These are phyloP conservation scores for Athene cunicularia DNA, from an alignment of 2,113 vertebrate genomes.

Conservation along the genomic window DNA sequence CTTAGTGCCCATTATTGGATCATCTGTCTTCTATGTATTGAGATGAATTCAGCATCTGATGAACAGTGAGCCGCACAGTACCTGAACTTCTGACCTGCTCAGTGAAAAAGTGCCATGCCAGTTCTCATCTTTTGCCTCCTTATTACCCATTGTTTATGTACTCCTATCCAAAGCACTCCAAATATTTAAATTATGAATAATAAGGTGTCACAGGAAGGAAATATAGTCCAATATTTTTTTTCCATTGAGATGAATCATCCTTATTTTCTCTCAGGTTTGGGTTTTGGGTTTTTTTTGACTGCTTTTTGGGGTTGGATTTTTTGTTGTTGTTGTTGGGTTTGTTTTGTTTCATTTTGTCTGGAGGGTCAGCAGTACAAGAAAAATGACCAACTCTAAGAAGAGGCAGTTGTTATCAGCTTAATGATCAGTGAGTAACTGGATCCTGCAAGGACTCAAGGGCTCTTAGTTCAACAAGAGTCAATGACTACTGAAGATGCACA, in stretches of 20 bases:
- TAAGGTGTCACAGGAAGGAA: constrained; percentile 11
- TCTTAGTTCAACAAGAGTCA: background rate
- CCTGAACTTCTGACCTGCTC: background rate
- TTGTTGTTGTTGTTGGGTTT: background rate
- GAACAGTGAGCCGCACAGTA: background rate
- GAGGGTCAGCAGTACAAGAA: background rate
- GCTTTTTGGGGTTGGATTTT: background rate
- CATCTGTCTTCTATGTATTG: background rate
- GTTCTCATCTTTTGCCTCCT: background rate
- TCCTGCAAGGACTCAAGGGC: background rate
- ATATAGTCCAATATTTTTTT: constrained; percentile 27
- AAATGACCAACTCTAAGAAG: background rate
- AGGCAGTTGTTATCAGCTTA: background rate
- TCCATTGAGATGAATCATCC: constrained; percentile 56
- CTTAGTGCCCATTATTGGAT: background rate
- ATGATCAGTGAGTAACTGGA: background rate
- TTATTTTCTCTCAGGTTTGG: background rate
- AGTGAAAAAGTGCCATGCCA: background rate
- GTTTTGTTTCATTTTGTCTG: background rate
- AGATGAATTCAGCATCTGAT: background rate
- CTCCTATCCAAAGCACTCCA: background rate
- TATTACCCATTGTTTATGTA: background rate
- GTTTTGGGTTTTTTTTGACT: accelerated
- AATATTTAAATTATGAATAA: constrained; percentile 66
- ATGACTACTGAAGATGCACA: background rate